Evolutionary conservation across 2,888 invertebrate genomes (phyloP).

Genomic region (Acanthopleura granulata): DNA sequence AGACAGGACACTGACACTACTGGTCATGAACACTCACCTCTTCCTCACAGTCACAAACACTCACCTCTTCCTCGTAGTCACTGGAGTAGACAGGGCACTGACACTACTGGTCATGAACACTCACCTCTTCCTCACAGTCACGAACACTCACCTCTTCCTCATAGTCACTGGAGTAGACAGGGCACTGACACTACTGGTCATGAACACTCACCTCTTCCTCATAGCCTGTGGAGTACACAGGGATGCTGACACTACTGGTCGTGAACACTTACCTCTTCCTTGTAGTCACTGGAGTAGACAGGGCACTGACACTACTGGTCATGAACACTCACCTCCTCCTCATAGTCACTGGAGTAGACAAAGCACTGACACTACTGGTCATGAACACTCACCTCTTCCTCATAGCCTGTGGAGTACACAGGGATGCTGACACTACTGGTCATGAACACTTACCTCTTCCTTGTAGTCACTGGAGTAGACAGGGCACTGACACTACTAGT

Average conservation of each 20-base stretch:
- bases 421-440: constrained; percentile 61
- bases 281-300: constrained; percentile 54
- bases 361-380: constrained; percentile 59
- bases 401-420: constrained; percentile 56
- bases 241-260: too few species aligned
- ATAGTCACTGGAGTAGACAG: constrained; percentile 56
- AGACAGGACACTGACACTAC: constrained; percentile 31
- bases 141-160: constrained; percentile 44
- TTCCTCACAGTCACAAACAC: too few species aligned
- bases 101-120: constrained; percentile 52
- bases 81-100: constrained; percentile 50
- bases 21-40: too few species aligned
- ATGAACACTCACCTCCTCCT: constrained; percentile 49
- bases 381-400: constrained; percentile 49
- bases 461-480: neutral
- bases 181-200: too few species aligned
- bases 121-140: too few species aligned
- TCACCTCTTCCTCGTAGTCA: constrained; percentile 52
- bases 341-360: constrained; percentile 56
- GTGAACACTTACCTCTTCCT: constrained; percentile 42
- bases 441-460: constrained; percentile 28
- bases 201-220: too few species aligned
- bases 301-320: constrained; percentile 49
- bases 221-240: neutral
- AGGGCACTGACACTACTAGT: constrained; percentile 24